phyloP scores from a whole-genome alignment of 2,113 vertebrate genomes.

The Amphiprion ocellaris region DNA sequence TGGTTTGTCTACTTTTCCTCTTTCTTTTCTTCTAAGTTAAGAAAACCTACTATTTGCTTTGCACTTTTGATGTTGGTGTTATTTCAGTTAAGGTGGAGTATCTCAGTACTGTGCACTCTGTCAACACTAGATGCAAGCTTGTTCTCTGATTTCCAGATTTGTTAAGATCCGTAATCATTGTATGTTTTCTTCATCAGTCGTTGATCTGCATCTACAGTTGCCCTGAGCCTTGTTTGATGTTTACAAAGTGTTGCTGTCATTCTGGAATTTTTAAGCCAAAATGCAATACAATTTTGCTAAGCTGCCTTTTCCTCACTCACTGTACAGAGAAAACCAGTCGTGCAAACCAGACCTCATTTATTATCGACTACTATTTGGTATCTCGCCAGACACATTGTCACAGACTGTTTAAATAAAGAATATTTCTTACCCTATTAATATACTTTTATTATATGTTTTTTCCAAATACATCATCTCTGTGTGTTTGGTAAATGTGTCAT shows the following conservation, averaged over 20 bases:
- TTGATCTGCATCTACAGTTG: neutral
- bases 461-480: too few relatives aligned
- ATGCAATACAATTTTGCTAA: neutral
- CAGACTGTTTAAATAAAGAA: slow-evolving; percentile 36
- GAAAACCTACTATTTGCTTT: neutral
- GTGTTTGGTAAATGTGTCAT: too few relatives aligned
- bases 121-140: slow-evolving; percentile 11
- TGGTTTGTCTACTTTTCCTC: neutral
- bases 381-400: slow-evolving; percentile 4
- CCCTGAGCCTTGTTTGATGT: slow-evolving; percentile 28
- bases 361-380: slow-evolving; percentile 10
- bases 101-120: slow-evolving; percentile 12
- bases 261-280: neutral
- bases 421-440: neutral
- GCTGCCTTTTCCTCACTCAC: neutral
- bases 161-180: neutral
- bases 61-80: neutral
- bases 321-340: neutral
- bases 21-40: neutral
- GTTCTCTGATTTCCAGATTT: neutral
- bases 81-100: neutral
- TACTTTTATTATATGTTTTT: neutral
- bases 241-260: slow-evolving; percentile 37
- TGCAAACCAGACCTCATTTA: slow-evolving; percentile 1
- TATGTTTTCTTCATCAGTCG: neutral